phyloP scores from a whole-genome alignment of 2,888 invertebrate genomes.

The Ectropis crepuscularia region DNA sequence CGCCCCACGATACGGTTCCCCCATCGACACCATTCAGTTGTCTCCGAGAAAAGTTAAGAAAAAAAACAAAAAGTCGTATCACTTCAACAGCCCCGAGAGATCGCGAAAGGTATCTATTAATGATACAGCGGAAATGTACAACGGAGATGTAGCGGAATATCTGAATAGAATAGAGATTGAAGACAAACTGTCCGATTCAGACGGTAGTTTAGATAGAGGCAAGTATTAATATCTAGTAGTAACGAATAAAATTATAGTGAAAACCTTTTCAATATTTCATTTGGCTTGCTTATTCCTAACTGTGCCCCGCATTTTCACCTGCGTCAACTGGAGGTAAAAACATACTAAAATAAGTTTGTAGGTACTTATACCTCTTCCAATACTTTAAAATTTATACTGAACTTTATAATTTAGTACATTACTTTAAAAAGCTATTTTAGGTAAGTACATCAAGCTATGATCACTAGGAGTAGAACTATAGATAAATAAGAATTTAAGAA shows the following conservation, averaged over 20 bases:
- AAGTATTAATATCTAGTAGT: slow-evolving; percentile 43
- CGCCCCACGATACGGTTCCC: slow-evolving; percentile 78
- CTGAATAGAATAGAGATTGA: slow-evolving; percentile 69
- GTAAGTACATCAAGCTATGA: too few relatives aligned
- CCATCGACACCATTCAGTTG: slow-evolving; percentile 63
- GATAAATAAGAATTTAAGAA: too few relatives aligned
- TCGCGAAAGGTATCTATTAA: slow-evolving; percentile 73
- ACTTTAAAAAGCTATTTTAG: too few relatives aligned
- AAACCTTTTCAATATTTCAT: slow-evolving; percentile 12
- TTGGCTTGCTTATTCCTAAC: slow-evolving; percentile 20
- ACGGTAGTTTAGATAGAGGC: slow-evolving; percentile 58
- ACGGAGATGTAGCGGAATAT: slow-evolving; percentile 67
- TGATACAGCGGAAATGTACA: slow-evolving; percentile 66
- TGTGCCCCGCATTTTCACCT: too few relatives aligned
- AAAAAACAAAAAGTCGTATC: slow-evolving; percentile 59
- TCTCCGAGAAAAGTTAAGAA: slow-evolving; percentile 72
- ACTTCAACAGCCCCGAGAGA: slow-evolving; percentile 60
- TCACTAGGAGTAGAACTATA: too few relatives aligned
- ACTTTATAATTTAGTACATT: too few relatives aligned
- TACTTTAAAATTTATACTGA: too few relatives aligned
- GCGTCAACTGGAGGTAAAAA: too few relatives aligned
- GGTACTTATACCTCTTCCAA: too few relatives aligned
- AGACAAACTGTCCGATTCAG: slow-evolving; percentile 67
- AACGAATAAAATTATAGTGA: slow-evolving; percentile 20
- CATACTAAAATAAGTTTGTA: too few relatives aligned